Conservation (phyloP, 2,113 vertebrate species). For the Pterophyllum scalare region DNA sequence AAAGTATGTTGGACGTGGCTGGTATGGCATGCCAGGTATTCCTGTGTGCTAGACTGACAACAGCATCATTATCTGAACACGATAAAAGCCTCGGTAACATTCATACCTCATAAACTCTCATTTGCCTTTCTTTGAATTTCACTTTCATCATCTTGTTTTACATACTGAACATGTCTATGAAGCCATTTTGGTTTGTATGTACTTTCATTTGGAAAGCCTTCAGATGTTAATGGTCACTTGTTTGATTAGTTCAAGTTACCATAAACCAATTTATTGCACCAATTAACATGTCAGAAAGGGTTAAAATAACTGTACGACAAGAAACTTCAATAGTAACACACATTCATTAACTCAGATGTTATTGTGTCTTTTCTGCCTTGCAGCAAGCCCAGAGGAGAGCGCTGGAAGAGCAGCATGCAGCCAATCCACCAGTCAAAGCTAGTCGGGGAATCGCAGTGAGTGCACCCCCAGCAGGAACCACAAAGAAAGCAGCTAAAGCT, state of each 20-base stretch:
- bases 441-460: slow-evolving; percentile 54
- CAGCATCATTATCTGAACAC: neutral
- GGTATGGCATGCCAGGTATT: slow-evolving; percentile 60
- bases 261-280: neutral
- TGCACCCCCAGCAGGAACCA: slow-evolving; percentile 45
- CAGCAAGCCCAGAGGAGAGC: slow-evolving; percentile 72
- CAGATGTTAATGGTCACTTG: neutral
- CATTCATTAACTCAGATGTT: neutral
- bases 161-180: neutral
- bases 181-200: neutral
- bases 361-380: slow-evolving; percentile 10
- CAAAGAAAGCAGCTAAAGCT: slow-evolving; percentile 41
- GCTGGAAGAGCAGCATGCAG: slow-evolving; percentile 69
- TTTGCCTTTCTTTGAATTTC: neutral
- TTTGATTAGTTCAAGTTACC: neutral
- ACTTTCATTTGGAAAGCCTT: neutral
- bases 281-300: neutral
- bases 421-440: slow-evolving; percentile 51
- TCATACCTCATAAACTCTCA: neutral
- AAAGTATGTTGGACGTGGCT: slow-evolving; percentile 57
- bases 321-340: neutral
- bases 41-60: slow-evolving; percentile 14
- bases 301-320: neutral
- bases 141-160: neutral
- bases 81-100: neutral